Base-by-base conservation (phyloP, 2,113 vertebrate genomes). In the Thinocorus orbignyianus region DNA sequence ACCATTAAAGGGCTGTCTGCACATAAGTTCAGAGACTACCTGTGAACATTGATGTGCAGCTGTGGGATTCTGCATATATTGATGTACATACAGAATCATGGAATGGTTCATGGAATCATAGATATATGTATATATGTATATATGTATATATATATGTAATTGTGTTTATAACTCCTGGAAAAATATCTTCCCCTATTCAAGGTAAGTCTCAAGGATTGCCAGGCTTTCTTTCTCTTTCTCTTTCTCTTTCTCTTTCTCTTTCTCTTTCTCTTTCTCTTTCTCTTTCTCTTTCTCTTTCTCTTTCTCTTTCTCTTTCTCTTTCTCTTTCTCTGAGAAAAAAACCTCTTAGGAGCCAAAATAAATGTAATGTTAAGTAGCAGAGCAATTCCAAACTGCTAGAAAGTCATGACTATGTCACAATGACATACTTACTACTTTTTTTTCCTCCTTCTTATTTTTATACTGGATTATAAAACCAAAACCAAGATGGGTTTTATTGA, bases 21-120 rank as follows among this genome's bases (percentile, higher is more conserved):
- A 87, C 7, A 14, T 58, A 35, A 39, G n/a, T 35, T 70, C 66
- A 86, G 13, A 69, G 11, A 11, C 11, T 68, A 44, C 10, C 57
- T 0, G 1, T 44, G 8, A 7, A 25, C 12, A 30, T 24, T 1
- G 3, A 10, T n/a, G 5, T 33, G 39, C 20, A 30, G 13, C 26
- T 57, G 15, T 5, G 22, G 17, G 11, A 79, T 82, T 82, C n/a
- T 79, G n/a, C 52, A 35, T 57, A 7, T 33, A 33, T 5, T 52
- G 17, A 25, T 8, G 7, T 44, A 61, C 13, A 33, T 68, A 44
- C 5, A 19, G 54, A 55, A 31, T 31, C 54, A 33, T 58, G 23
- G 8, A 58, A 58, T 20, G 31, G 18, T 33, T 57, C 54, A 22
- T 33, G 19, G 54, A 11, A 55, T 55, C 54, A 55, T 31, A 55